A percentile compares a stretch with the other conserved stretches of the same genome.
phyloP scores from a whole-genome alignment of 92 coral and sea anemone species.

The Epizoanthus rinbou region DNA sequence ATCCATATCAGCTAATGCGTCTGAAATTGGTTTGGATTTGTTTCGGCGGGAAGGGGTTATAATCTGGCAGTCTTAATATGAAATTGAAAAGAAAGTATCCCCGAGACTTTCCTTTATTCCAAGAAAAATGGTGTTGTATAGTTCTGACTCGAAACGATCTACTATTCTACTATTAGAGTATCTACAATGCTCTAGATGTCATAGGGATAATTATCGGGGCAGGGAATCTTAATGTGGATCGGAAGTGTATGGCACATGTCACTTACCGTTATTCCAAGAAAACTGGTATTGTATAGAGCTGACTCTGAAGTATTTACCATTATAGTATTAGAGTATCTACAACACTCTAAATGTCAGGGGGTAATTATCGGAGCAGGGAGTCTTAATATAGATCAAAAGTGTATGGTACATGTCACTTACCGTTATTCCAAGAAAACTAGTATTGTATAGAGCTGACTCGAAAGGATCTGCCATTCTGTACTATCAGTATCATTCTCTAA shows the following conservation, averaged over 20 bases:
- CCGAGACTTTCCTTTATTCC: constrained; percentile 61
- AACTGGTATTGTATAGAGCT: constrained; percentile 59
- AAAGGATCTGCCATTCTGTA: constrained; percentile 56
- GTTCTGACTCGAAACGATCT: constrained; percentile 44
- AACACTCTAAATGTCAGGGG: constrained; percentile 55
- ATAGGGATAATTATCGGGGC: background rate
- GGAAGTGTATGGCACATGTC: background rate
- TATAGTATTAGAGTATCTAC: constrained; percentile 54
- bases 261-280: constrained; percentile 71
- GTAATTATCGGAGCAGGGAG: background rate
- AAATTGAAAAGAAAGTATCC: background rate
- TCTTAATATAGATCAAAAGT: background rate
- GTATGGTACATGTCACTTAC: constrained; percentile 18
- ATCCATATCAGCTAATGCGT: too few relatives aligned
- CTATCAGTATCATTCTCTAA: constrained; percentile 61
- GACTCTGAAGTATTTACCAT: constrained; percentile 61
- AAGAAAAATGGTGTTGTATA: constrained; percentile 64
- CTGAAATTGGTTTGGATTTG: too few relatives aligned
- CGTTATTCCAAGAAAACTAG: constrained; percentile 73
- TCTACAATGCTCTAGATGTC: constrained; percentile 56
- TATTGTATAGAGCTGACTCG: constrained; percentile 49
- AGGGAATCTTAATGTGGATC: background rate
- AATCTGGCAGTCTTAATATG: background rate
- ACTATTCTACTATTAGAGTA: constrained; percentile 59
- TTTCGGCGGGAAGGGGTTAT: too few relatives aligned